Conservation (phyloP, 2,888 invertebrate species). For the Pyrochroa serraticornis region DNA sequence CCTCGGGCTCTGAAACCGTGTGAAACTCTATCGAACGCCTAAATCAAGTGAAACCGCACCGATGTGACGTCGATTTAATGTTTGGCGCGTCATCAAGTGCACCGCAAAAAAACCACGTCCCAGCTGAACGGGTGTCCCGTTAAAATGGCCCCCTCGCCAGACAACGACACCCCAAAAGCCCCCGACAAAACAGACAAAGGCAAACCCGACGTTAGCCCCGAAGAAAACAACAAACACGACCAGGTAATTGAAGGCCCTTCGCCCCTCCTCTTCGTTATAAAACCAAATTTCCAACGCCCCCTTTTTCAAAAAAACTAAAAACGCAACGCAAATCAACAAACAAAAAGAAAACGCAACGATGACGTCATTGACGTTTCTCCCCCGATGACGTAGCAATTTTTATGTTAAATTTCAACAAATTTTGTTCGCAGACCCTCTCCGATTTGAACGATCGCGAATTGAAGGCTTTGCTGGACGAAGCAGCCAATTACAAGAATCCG, state of each 20-base stretch:
- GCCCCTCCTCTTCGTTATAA: slow-evolving; percentile 6
- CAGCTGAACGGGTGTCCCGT: neutral
- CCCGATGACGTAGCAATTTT: slow-evolving; percentile 34
- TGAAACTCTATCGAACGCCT: too few relatives aligned
- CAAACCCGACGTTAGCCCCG: slow-evolving; percentile 2
- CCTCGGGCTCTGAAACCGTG: neutral
- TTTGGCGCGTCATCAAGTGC: slow-evolving; percentile 14
- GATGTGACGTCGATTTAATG: slow-evolving; percentile 19
- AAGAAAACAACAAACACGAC: slow-evolving; percentile 44
- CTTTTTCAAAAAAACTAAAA: neutral
- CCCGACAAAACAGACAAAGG: slow-evolving; percentile 64
- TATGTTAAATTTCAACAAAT: too few relatives aligned
- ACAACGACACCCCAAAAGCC: slow-evolving; percentile 77
- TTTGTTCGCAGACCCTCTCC: slow-evolving; percentile 45
- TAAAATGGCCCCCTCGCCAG: slow-evolving; percentile 77
- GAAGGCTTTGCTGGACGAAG: slow-evolving; percentile 81
- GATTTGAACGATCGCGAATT: slow-evolving; percentile 78
- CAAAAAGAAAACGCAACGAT: too few relatives aligned
- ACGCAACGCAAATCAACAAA: too few relatives aligned
- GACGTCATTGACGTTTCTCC: neutral
- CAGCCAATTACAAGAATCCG: slow-evolving; percentile 82
- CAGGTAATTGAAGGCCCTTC: slow-evolving; percentile 36
- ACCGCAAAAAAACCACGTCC: neutral
- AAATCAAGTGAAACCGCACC: neutral
- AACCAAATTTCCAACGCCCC: neutral